phyloP scores from a whole-genome alignment of 2,113 vertebrate species.

The Oncorhynchus nerka region DNA sequence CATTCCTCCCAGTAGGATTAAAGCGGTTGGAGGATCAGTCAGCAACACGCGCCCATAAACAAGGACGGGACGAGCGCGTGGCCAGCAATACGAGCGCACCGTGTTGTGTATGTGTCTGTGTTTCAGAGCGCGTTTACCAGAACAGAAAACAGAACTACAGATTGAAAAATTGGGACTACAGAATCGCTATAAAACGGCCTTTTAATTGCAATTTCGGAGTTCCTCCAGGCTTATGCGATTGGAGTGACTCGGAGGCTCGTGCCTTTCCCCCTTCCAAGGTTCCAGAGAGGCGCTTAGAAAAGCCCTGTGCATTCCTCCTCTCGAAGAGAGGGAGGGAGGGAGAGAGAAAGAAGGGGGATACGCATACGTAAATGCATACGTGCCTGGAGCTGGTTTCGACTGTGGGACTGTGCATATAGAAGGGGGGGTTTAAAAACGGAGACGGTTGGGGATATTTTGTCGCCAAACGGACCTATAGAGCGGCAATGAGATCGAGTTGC shows the following conservation, averaged over 20 bases:
- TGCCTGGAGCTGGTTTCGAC: not conserved
- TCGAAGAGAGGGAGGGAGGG: conserved; percentile 44
- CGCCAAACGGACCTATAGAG: conserved; percentile 43
- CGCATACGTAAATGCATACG: not conserved
- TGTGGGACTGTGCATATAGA: not conserved
- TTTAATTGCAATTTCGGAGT: not conserved
- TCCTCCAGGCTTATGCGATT: not conserved
- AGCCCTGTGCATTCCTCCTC: conserved; percentile 59
- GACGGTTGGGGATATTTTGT: conserved; percentile 18
- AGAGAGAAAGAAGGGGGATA: conserved; percentile 28
- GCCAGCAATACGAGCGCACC: conserved; percentile 3
- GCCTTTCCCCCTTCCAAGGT: not conserved
- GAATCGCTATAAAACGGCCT: conserved; percentile 7
- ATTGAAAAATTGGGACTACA: not conserved
- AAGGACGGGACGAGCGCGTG: not conserved
- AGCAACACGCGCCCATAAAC: conserved; percentile 49
- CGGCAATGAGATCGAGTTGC: conserved; percentile 49
- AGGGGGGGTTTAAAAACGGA: not conserved
- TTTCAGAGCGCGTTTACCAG: conserved; percentile 5
- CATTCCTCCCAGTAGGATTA: conserved; percentile 76
- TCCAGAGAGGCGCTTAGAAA: conserved; percentile 24
- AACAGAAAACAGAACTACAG: not conserved
- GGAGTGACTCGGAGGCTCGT: conserved; percentile 8
- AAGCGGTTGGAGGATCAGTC: conserved; percentile 74
- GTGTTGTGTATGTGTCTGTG: not conserved